Evolutionary conservation across 2,797 vertebrate species (phyloP).

Genomic region (Mus spretus): DNA sequence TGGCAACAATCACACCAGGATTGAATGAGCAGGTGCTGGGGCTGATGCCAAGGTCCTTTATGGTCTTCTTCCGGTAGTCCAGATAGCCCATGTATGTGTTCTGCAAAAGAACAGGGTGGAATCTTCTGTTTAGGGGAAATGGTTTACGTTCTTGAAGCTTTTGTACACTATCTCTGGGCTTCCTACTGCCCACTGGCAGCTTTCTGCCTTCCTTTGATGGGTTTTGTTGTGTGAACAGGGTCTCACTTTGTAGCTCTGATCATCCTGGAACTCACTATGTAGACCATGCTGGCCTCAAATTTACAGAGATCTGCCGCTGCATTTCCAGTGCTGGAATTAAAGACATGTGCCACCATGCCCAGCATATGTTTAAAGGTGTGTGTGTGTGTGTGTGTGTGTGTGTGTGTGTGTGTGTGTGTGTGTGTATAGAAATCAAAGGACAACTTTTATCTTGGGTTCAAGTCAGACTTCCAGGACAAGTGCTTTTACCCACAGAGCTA

Average conservation of each 20-base stretch:
- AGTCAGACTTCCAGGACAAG: neutral
- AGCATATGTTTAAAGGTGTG: neutral
- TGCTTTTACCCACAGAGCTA: too few relatives aligned
- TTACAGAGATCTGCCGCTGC: neutral
- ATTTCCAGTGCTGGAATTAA: neutral
- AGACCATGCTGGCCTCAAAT: neutral
- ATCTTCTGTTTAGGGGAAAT: neutral
- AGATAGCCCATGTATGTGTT: slow-evolving; percentile 98
- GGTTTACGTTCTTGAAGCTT: neutral
- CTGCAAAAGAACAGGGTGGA: slow-evolving; percentile 85
- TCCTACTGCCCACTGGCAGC: neutral
- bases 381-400: neutral
- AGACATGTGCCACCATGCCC: neutral
- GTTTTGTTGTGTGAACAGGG: neutral
- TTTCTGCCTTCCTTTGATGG: neutral
- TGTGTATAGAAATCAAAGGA: neutral
- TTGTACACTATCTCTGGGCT: neutral
- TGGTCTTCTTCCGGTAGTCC: slow-evolving; percentile 95
- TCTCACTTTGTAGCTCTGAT: neutral
- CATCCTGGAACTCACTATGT: neutral
- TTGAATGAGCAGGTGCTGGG: slow-evolving; percentile 98
- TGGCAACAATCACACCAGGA: slow-evolving; percentile 97
- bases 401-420: neutral
- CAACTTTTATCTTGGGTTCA: neutral
- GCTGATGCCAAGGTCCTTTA: slow-evolving; percentile 95